phyloP scores from a whole-genome alignment of 2,888 invertebrate genomes.

The Agrotis exclamationis region DNA sequence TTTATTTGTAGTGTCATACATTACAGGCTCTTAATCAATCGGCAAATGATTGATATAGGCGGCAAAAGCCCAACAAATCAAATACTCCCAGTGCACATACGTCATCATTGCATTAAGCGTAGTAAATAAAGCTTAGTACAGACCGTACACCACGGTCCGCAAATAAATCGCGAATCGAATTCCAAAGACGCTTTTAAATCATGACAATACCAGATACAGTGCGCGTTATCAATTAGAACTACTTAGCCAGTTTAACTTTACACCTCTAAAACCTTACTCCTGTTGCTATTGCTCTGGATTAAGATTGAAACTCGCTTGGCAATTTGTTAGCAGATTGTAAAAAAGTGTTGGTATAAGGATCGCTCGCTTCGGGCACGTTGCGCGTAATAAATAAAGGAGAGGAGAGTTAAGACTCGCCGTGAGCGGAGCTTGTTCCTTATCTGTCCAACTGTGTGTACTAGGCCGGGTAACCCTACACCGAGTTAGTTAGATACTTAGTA shows the following conservation, averaged over 20 bases:
- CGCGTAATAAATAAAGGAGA: conserved; percentile 86
- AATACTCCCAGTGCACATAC: conserved; percentile 34
- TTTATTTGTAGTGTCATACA: conserved; percentile 48
- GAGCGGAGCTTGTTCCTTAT: conserved; percentile 85
- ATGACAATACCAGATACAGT: conserved; percentile 85
- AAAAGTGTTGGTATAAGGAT: conserved; percentile 71
- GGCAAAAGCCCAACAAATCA: conserved; percentile 58
- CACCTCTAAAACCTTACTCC: conserved; percentile 6
- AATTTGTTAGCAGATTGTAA: conserved; percentile 60
- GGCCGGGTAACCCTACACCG: conserved; percentile 82
- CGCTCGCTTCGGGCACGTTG: conserved; percentile 85
- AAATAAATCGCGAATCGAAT: conserved; percentile 81
- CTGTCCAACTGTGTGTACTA: conserved; percentile 78
- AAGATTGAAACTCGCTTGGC: conserved; percentile 60
- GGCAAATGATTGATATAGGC: conserved; percentile 48
- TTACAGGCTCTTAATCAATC: conserved; percentile 55
- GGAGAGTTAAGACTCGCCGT: conserved; percentile 83
- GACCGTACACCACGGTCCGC: conserved; percentile 68
- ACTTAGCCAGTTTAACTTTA: conserved; percentile 67
- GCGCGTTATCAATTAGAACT: conserved; percentile 86
- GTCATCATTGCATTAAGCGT: conserved; percentile 54
- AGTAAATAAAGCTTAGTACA: conserved; percentile 69
- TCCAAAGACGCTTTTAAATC: conserved; percentile 84
- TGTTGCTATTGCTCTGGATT: neutral
- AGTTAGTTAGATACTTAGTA: conserved; percentile 70